Evolutionary conservation across 1,140 invertebrate genomes (phyloP), one percentile per base, ranked within the genome.

Genomic region (Brachionus rubens): DNA sequence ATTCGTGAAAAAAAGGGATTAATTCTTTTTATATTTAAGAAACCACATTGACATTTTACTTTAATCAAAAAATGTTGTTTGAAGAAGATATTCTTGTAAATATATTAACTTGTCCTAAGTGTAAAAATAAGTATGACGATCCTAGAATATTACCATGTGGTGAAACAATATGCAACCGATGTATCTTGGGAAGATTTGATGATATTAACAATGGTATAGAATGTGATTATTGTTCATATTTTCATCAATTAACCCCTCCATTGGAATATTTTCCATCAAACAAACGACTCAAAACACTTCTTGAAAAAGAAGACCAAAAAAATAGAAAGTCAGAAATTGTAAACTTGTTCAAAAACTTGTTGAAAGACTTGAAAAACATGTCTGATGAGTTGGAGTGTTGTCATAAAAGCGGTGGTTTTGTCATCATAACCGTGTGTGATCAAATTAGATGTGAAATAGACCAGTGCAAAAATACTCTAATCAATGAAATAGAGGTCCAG

Each of bases 1-100:
- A n/a, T n/a, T n/a, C n/a, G n/a, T n/a, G n/a, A n/a, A n/a, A n/a
- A n/a, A n/a, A n/a, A n/a, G n/a, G n/a, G n/a, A n/a, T n/a, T n/a
- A n/a, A n/a, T n/a, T n/a, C n/a, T n/a, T n/a, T n/a, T n/a, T n/a
- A n/a, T n/a, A n/a, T n/a, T n/a, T n/a, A n/a, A n/a, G n/a, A n/a
- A n/a, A n/a, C n/a, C n/a, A n/a, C n/a, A n/a, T n/a, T n/a, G n/a
- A n/a, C n/a, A n/a, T n/a, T n/a, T n/a, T n/a, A n/a, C n/a, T n/a
- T n/a, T n/a, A n/a, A n/a, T n/a, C n/a, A n/a, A n/a, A 54, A 26
- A n/a, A 54, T 54, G 52, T 54, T 54, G 26, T 54, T 54, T 26
- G 52, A 54, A 54, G 52, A 54, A 54, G 52, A 54, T 1, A 10
- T 54, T 9, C 24, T 54, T 2, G 52, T 28, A 0, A 28, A 54